Conservation (phyloP, 1,140 invertebrate species). For the Cydia strobilella region DNA sequence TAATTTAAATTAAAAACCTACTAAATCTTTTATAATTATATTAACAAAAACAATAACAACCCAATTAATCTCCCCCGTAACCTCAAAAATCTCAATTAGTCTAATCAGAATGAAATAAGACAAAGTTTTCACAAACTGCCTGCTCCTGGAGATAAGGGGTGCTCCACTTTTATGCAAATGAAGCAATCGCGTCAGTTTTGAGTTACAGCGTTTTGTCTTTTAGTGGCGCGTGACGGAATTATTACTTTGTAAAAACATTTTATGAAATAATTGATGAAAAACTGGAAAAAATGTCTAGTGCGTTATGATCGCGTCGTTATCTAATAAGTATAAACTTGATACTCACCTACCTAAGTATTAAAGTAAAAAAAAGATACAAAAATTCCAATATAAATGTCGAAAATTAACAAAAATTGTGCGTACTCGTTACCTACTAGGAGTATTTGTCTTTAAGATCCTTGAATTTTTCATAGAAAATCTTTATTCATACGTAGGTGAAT, state of each 20-base stretch:
- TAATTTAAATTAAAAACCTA: neutral
- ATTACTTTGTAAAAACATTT: too few species aligned
- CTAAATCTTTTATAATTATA: neutral
- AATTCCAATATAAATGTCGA: too few species aligned
- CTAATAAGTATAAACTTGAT: too few species aligned
- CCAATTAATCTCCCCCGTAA: slow-evolving; percentile 48
- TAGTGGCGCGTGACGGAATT: neutral
- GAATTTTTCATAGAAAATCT: too few species aligned
- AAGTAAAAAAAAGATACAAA: too few species aligned
- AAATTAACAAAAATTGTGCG: too few species aligned
- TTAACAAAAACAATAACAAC: slow-evolving; percentile 35
- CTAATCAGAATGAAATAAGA: slow-evolving; percentile 71
- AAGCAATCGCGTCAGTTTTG: slow-evolving; percentile 45
- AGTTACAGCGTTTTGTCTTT: slow-evolving; percentile 40
- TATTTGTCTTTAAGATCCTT: too few species aligned
- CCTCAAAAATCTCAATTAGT: slow-evolving; percentile 65
- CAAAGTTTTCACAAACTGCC: slow-evolving; percentile 74
- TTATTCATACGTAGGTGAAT: too few species aligned
- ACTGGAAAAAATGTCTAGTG: neutral
- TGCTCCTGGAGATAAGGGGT: slow-evolving; percentile 68
- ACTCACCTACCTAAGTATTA: too few species aligned
- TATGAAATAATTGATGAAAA: too few species aligned
- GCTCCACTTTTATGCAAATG: slow-evolving; percentile 71
- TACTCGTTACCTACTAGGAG: too few species aligned
- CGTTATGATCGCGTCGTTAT: too few species aligned